Base-by-base conservation (phyloP, 1,140 invertebrate species). In the Reticulitermes speratus region DNA sequence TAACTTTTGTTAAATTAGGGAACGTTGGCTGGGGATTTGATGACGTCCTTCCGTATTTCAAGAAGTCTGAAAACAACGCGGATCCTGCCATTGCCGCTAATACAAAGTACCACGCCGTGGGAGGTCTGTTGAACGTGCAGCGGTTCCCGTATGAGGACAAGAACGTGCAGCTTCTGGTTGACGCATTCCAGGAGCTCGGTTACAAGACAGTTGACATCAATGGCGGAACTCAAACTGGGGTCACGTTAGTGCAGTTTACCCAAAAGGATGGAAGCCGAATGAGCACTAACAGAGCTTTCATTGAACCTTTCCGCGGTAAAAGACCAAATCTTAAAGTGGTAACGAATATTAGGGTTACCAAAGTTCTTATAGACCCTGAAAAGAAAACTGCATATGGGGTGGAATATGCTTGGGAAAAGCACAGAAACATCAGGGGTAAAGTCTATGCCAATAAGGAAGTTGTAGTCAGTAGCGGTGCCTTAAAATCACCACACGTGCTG, bases 311-410 rank as follows among this genome's bases (percentile, higher is more conserved):
- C 21, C 84, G 59, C 30, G 23, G 23, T 7, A 44, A 82, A 21
- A 82, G 86, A 32, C 23, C 25, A n/a, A 86, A 86, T 75, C 21
- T 86, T 30, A 84, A 32, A 19, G 86, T 86, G 6, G 45, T 48
- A 38, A 59, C 65, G 16, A 65, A 81, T 30, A 25, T 55, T 9
- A n/a, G 93, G 45, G 93, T 94, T 0, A 95, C 93, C 0, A 95
- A 93, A 91, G 93, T 97, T 85, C 87, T 95, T 3, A 94, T 96
- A n/a, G 91, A 96, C 89, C 91, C 92, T 0, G n/a, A 89, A 2
- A 93, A 92, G 0, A 95, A 94, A 88, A 90, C 88, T 44, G 94
- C 95, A 0, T 91, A 91, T 16, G 96, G 95, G 2, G 95, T 97
- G 0, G 92, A 96, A 88, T 96, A 95, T 86, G 87, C 92, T n/a